A percentile compares a stretch with the other conserved stretches of the same genome.
Evolutionary conservation across 2,113 vertebrate species (phyloP).

Genomic region (Callaeas wilsoni): DNA sequence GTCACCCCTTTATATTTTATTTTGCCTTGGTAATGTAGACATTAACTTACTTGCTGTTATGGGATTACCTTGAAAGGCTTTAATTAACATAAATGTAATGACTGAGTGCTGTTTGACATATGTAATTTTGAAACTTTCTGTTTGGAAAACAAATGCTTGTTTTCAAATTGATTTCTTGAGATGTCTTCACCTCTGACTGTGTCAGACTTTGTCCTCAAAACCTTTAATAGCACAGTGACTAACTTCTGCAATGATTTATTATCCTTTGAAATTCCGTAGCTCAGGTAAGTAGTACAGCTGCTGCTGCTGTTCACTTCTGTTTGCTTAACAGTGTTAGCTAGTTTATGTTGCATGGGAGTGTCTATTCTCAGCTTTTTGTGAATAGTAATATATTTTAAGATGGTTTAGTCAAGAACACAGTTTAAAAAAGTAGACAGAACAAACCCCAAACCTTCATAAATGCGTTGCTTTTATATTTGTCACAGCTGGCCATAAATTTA

Average conservation of each 20-base stretch:
- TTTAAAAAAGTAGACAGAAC: neutral
- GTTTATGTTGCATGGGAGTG: neutral
- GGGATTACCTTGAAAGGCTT: neutral
- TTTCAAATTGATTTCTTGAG: neutral
- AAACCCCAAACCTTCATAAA: neutral
- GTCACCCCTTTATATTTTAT: neutral
- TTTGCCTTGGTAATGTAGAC: neutral
- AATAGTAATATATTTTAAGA: neutral
- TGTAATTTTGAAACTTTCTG: neutral
- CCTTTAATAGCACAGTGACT: neutral
- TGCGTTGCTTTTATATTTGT: neutral
- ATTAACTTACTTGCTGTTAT: neutral
- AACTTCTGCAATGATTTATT: neutral
- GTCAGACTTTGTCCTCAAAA: constrained; percentile 7
- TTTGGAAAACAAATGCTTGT: neutral
- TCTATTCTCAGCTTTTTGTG: neutral
- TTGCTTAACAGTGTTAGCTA: neutral
- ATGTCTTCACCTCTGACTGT: neutral
- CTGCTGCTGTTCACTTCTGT: neutral
- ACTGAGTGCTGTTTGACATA: neutral
- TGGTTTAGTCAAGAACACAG: neutral
- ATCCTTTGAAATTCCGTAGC: neutral
- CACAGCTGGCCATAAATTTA: neutral
- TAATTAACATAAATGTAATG: constrained; percentile 9
- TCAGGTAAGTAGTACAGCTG: neutral